Conservation (phyloP, 2,113 vertebrate genomes). For the Taxidea taxus region DNA sequence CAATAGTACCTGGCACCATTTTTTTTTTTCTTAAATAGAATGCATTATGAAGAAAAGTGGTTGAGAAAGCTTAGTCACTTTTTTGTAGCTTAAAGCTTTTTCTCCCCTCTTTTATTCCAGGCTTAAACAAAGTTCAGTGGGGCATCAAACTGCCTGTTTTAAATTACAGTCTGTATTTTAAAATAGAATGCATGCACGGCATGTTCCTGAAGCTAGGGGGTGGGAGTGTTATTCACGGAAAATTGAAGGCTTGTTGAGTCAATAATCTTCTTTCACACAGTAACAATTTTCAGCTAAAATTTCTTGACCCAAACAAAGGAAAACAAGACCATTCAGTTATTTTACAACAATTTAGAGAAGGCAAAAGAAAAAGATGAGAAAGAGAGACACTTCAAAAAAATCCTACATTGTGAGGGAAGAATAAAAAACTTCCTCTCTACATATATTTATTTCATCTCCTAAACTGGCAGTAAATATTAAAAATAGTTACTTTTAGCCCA, state of each 20-base stretch:
- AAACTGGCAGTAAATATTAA: constrained; percentile 57
- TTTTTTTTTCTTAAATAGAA: constrained; percentile 39
- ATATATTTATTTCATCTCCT: constrained; percentile 54
- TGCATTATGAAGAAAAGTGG: constrained; percentile 74
- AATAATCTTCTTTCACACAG: constrained; percentile 89
- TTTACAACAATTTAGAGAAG: constrained; percentile 82
- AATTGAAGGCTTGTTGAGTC: constrained; percentile 91
- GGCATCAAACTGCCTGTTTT: constrained; percentile 89
- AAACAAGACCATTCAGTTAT: constrained; percentile 88
- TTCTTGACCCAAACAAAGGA: constrained; percentile 91
- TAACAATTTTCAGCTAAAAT: constrained; percentile 91
- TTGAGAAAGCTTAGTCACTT: constrained; percentile 83
- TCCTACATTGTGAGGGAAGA: constrained; percentile 66
- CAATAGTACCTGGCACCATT: constrained; percentile 43
- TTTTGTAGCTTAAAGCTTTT: constrained; percentile 82
- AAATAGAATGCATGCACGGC: constrained; percentile 88
- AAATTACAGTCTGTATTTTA: constrained; percentile 90
- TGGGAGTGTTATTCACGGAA: constrained; percentile 88
- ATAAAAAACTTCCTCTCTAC: constrained; percentile 61
- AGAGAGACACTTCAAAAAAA: constrained; percentile 67
- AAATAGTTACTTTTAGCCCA: constrained; percentile 72
- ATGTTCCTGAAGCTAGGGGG: constrained; percentile 86
- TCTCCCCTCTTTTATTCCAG: constrained; percentile 83
- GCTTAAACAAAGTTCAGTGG: constrained; percentile 91
- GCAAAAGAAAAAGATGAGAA: constrained; percentile 65